phyloP scores from a whole-genome alignment of 2,797 vertebrate genomes.

The Brachyalestes nurse region DNA sequence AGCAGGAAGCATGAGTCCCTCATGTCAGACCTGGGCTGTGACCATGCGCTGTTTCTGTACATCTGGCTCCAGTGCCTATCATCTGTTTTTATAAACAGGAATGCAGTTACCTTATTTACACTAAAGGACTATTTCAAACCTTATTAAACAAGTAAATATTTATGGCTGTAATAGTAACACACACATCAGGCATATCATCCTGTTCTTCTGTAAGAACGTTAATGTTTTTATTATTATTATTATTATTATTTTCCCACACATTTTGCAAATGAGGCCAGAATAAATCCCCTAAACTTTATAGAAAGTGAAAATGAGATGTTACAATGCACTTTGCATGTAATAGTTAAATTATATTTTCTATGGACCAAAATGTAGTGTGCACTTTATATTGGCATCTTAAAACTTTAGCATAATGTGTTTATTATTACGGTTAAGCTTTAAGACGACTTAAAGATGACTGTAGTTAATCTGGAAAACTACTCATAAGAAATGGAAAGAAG shows the following conservation, averaged over 20 bases:
- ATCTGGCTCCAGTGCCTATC: neutral
- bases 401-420: neutral
- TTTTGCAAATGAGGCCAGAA: neutral
- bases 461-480: conserved; percentile 27
- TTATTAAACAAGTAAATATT: neutral
- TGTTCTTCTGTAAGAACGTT: neutral
- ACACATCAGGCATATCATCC: neutral
- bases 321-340: neutral
- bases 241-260: neutral
- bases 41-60: neutral
- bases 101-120: neutral
- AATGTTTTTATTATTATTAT: neutral
- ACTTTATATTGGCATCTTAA: neutral
- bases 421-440: conserved; percentile 6
- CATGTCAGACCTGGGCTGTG: neutral
- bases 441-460: conserved; percentile 30
- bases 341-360: neutral
- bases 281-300: neutral
- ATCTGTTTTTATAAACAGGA: neutral
- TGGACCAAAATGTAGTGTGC: conserved; percentile 3
- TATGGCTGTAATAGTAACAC: neutral
- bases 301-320: neutral
- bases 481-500: neutral
- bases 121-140: neutral
- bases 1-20: neutral